Evolutionary conservation across 1,140 invertebrate species (phyloP), one percentile per base, ranked within the genome.

Genomic region (Drosophila trapezifrons): DNA sequence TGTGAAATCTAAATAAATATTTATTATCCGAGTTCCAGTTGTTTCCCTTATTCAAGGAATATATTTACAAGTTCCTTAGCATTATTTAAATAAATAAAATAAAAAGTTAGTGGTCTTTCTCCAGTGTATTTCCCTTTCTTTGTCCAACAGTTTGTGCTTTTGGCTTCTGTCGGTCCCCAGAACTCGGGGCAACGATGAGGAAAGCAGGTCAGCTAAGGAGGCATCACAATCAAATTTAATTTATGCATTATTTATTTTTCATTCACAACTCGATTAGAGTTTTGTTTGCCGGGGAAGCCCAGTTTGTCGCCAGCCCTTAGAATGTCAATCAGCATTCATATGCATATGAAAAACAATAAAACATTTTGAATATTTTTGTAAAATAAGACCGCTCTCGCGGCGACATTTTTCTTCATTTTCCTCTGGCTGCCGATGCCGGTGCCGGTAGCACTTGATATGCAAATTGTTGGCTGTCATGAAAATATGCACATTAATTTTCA

Each of bases 401-500:
- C 42, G 37, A 60, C 59, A 74, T 66, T 64, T 74, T 29, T n/a
- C 27, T 77, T 60, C 37, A 22, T 45, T 56, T 66, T 40, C 17
- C 35, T 4, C 15, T 22, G 32, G 40, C 20, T 25, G 22, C 38
- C 20, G 13, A 37, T 29, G 13, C 58, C 37, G 38, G 45, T 70
- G 43, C 38, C 52, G 13, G 49, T 52, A 65, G 65, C 75, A 76
- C 82, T 86, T 87, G 83, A 86, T 83, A 86, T 86, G 82, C 82
- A 86, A 86, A 86, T 87, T 87, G 71, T 58, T 65, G 59, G 58
- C 79, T 87, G 76, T 87, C 83, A 86, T 82, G 64, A 87, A 87
- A 87, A 86, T 86, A 86, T 86, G 82, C 76, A 87, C 78, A 87
- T 87, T 86, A 79, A 83, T 82, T 83, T 86, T 72, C 75, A 67